Base-by-base conservation (phyloP, 2,888 invertebrate genomes). In the Thumatha senex region DNA sequence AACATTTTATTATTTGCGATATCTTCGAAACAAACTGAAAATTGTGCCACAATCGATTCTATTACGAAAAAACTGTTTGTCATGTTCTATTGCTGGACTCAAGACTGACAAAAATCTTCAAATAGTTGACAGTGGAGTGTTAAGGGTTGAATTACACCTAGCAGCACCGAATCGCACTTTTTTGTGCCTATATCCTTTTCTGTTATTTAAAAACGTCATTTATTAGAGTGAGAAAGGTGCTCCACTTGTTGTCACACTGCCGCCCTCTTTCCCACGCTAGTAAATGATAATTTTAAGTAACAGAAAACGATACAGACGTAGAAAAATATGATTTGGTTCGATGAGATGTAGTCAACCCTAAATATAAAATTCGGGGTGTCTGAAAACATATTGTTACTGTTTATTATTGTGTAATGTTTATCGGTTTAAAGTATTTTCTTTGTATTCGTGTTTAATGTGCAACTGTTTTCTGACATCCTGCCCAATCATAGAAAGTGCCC, bases 91-190 rank as follows among this genome's bases (percentile, higher is more conserved):
- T 71, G 74, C 77, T 77, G 80, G 80, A 78, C 76, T 76, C 76
- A 87, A 88, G 86, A 88, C 89, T 89, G 85, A 86, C 82, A 73
- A 77, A 74, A 79, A 72, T 70, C 70, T 70, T 72, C 67, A 73
- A 78, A 78, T 79, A 78, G 76, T 79, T 68, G 67, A 72, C 67
- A 68, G 61, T 74, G 64, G 65, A 80, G 73, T 77, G 68, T 77
- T 69, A 69, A n/a, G n/a, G n/a, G n/a, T n/a, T n/a, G n/a, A n/a
- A n/a, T n/a, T n/a, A n/a, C n/a, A n/a, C n/a, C n/a, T n/a, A n/a
- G n/a, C n/a, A n/a, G n/a, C n/a, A n/a, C n/a, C n/a, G n/a, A n/a
- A n/a, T n/a, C n/a, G n/a, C n/a, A n/a, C n/a, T n/a, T n/a, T n/a
- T n/a, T n/a, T n/a, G n/a, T n/a, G n/a, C n/a, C n/a, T n/a, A n/a